Evolutionary conservation across 2,888 invertebrate species (phyloP).

Genomic region (Drosophila nr. medialis): DNA sequence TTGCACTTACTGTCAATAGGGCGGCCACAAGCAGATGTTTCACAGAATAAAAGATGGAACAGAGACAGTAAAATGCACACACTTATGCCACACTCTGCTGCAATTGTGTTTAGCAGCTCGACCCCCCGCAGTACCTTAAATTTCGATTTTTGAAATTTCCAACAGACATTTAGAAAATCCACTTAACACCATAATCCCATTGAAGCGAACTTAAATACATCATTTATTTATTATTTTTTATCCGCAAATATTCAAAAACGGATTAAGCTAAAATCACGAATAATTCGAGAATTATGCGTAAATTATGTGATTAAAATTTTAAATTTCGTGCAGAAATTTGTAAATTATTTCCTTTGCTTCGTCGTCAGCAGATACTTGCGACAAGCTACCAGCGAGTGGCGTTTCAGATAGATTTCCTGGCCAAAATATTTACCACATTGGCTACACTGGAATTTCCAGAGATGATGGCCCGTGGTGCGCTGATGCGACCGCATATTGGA

Average conservation of each 20-base stretch:
- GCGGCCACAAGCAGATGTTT: neutral
- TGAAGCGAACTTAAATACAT: too few species aligned
- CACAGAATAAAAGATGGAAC: neutral
- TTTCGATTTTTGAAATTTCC: neutral
- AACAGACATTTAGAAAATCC: neutral
- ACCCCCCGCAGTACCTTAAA: neutral
- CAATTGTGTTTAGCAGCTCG: neutral
- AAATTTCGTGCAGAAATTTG: too few species aligned
- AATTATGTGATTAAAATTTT: too few species aligned
- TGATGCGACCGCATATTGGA: constrained; percentile 90
- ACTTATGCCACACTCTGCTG: neutral
- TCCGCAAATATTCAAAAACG: neutral
- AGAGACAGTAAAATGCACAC: neutral
- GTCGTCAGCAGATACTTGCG: constrained; percentile 85
- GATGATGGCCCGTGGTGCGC: constrained; percentile 89
- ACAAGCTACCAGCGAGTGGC: constrained; percentile 88
- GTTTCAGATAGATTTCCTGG: constrained; percentile 88
- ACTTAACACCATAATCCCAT: too few species aligned
- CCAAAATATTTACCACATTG: constrained; percentile 90
- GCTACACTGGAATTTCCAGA: constrained; percentile 88
- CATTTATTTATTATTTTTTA: neutral
- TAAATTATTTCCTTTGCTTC: constrained; percentile 33
- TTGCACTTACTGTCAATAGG: constrained; percentile 21
- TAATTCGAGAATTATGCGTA: too few species aligned
- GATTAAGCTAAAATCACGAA: too few species aligned